Percentiles rank a stretch among this genome's conserved stretches.
phyloP scores from a whole-genome alignment of 2,888 invertebrate species.

The Coenonympha glycerion region DNA sequence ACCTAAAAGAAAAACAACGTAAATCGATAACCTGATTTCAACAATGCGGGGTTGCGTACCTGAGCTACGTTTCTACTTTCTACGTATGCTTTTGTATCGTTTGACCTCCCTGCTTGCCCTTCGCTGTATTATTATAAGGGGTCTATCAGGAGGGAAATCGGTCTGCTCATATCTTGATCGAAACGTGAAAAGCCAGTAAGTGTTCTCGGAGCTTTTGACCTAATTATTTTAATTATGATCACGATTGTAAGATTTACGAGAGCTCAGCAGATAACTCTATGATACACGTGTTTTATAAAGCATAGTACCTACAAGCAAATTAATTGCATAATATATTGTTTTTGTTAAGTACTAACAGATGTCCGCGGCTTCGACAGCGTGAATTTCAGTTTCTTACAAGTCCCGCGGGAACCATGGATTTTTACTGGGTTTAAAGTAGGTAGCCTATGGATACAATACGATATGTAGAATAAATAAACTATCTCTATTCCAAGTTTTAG shows the following conservation, averaged over 20 bases:
- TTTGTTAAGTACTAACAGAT: no score
- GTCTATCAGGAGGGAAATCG: background rate
- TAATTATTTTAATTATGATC: background rate
- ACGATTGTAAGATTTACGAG: background rate
- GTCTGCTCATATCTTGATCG: conserved; percentile 1
- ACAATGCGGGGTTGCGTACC: background rate
- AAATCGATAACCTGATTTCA: conserved; percentile 4
- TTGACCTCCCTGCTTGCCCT: conserved; percentile 3
- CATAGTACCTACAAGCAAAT: background rate
- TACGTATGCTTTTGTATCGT: background rate
- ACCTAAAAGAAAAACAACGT: background rate
- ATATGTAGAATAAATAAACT: no score
- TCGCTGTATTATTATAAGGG: background rate
- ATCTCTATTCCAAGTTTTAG: no score
- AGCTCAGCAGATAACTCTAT: background rate
- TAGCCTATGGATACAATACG: no score
- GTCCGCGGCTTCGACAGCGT: no score
- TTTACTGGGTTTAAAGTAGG: no score
- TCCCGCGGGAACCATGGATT: no score
- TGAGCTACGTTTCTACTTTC: no score
- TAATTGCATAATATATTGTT: background rate
- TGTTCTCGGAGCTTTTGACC: background rate
- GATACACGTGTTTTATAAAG: no score
- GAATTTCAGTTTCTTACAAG: no score
- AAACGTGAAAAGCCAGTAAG: background rate